Evolutionary conservation across 23 tunicate genomes (phyloP), one percentile per base, ranked within the genome.

Genomic region (Oikopleura dioica): DNA sequence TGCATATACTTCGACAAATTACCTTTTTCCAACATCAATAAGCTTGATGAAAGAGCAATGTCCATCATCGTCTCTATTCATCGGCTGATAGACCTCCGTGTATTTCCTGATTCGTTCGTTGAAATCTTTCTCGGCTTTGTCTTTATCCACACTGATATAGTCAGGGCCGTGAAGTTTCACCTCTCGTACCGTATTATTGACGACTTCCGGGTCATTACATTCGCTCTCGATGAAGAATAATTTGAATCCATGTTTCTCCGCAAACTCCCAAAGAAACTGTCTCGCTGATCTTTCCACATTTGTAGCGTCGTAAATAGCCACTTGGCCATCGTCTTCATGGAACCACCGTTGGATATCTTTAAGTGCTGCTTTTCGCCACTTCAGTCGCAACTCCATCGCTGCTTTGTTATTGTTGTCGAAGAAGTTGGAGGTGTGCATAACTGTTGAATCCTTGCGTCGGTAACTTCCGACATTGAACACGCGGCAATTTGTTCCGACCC

Each of bases 281-380:
- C 97, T 77, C 37, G 92, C 68, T 44, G 59, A 68, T 29, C 84
- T 68, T 0, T 89, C 85, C 0, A 91, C 82, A 78, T 91, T 91
- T 0, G 97, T 91, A 35, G 92, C 97, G 37, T 91, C 97, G 55
- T 87, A 91, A 23, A 91, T 91, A 0, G 97, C 97, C 34, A 91
- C 59, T 84, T 83, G 78, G 59, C 97, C 97, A 34, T 76, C 84
- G 0, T 77, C 87, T 1, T 91, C 86, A 44, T 21, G 55, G 0
- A 91, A 50, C 87, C 92, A 91, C 26, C 78, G 79, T 37, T 78
- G 33, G 4, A 91, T 91, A 80, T 91, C 97, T 0, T 80, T 50
- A 35, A 91, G 78, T 1, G 97, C 97, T 30, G 81, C 83, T 50
- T 38, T 77, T 29, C 92, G 92, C 77, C 87, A 91, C 59, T 80